Evolutionary conservation across 2,797 vertebrate genomes (phyloP).

Genomic region (Nannoperca australis): DNA sequence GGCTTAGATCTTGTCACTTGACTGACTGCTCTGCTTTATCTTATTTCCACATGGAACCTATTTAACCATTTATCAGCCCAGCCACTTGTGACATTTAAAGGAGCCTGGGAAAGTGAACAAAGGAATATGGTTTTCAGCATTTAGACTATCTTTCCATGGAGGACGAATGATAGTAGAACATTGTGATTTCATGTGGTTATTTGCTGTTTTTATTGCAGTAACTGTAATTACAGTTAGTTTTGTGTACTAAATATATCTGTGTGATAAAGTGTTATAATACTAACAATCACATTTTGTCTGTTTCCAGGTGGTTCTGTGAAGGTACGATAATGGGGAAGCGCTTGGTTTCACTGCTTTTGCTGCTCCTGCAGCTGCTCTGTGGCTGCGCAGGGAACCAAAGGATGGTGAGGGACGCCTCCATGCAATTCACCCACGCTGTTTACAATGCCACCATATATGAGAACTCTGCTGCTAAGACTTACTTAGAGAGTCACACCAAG

Average conservation of each 20-base stretch:
- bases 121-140: constrained; percentile 19
- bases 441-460: constrained; percentile 98
- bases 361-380: constrained; percentile 89
- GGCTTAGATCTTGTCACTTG: constrained; percentile 51
- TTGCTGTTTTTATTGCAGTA: neutral
- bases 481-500: constrained; percentile 93
- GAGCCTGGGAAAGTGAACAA: constrained; percentile 31
- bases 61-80: constrained; percentile 61
- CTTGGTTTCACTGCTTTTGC: constrained; percentile 84
- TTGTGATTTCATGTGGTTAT: neutral
- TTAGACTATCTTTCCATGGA: neutral
- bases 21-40: constrained; percentile 57
- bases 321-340: constrained; percentile 91
- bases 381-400: constrained; percentile 86
- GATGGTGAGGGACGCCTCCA: constrained; percentile 76
- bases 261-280: neutral
- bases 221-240: constrained; percentile 3
- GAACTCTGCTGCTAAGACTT: constrained; percentile 99
- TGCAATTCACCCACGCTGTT: constrained; percentile 92
- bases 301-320: constrained; percentile 87
- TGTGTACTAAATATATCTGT: neutral
- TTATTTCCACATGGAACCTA: constrained; percentile 62
- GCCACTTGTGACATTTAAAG: constrained; percentile 52
- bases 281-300: constrained; percentile 36
- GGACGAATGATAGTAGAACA: constrained; percentile 1